Percentiles rank a stretch among this genome's conserved stretches.
These are phyloP conservation scores for Astropecten irregularis DNA, from an alignment of 53 echinoderm and acorn worm genomes.

Conservation along the genomic window DNA sequence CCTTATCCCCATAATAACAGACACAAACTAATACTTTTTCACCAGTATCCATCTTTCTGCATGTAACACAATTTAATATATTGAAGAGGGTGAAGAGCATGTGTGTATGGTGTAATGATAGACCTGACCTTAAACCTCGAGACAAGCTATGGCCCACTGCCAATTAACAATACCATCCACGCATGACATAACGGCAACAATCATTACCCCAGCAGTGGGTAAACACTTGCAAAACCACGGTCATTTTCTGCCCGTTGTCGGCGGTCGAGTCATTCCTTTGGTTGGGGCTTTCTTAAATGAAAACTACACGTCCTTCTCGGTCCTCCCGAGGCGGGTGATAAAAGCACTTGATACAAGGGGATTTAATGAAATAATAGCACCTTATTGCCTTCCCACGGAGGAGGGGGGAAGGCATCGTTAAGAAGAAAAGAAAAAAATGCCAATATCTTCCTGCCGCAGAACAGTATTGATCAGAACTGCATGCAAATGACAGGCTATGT, in stretches of 20 bases:
- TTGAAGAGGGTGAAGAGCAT: no score
- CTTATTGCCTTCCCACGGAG: conserved; percentile 27
- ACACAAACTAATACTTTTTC: no score
- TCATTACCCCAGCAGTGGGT: conserved; percentile 3
- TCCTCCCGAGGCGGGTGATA: conserved; percentile 3
- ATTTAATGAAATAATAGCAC: conserved; percentile 56
- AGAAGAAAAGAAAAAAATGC: conserved; percentile 31
- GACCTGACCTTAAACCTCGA: no score
- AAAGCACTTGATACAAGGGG: conserved; percentile 21
- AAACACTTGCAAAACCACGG: conserved; percentile 34
- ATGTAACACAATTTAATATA: no score
- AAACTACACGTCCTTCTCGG: conserved; percentile 27
- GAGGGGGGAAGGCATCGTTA: background rate
- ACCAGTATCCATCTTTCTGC: no score
- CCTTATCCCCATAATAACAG: no score
- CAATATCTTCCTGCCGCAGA: background rate
- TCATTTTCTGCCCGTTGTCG: no score
- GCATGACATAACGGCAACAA: conserved; percentile 29
- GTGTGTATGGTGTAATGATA: no score
- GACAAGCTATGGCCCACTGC: no score
- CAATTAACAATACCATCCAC: no score
- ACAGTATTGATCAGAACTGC: conserved; percentile 40
- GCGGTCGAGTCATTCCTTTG: no score
- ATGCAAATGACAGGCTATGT: conserved; percentile 37
- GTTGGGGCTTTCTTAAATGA: conserved; percentile 47